Conservation (phyloP, 2,113 vertebrate species). For the Calidris pugnax region DNA sequence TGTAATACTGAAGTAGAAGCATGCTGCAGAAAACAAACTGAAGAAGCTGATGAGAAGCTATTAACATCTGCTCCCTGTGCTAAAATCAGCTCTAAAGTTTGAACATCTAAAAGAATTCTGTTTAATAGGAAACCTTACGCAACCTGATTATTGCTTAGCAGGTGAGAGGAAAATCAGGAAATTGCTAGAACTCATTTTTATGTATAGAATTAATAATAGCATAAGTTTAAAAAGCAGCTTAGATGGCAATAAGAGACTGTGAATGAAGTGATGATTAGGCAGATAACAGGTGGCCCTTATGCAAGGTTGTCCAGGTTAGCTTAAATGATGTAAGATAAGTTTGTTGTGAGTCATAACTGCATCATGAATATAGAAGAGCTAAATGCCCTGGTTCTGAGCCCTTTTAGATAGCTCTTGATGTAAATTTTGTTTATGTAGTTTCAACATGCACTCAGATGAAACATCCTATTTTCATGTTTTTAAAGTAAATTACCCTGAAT, state of each 20-base stretch:
- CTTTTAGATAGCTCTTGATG: conserved; percentile 35
- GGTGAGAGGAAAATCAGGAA: conserved; percentile 35
- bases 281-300: conserved; percentile 16
- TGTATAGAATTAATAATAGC: conserved; percentile 43
- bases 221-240: not conserved
- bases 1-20: not conserved
- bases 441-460: conserved; percentile 52
- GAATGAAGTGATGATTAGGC: conserved; percentile 50
- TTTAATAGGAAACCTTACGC: not conserved
- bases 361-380: conserved; percentile 47
- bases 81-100: conserved; percentile 22
- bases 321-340: conserved; percentile 3
- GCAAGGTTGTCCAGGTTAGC: conserved; percentile 19
- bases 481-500: conserved; percentile 57
- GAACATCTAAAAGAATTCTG: conserved; percentile 15
- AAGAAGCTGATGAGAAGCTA: conserved; percentile 15
- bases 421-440: conserved; percentile 65
- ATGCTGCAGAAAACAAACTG: not conserved
- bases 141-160: conserved; percentile 32
- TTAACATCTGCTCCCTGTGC: conserved; percentile 18
- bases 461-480: conserved; percentile 56
- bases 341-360: conserved; percentile 25
- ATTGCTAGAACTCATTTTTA: conserved; percentile 41
- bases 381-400: not conserved
- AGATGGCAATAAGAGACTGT: not conserved